Evolutionary conservation across 2,888 invertebrate species (phyloP).

Genomic region (Bruchidius siliquastri): DNA sequence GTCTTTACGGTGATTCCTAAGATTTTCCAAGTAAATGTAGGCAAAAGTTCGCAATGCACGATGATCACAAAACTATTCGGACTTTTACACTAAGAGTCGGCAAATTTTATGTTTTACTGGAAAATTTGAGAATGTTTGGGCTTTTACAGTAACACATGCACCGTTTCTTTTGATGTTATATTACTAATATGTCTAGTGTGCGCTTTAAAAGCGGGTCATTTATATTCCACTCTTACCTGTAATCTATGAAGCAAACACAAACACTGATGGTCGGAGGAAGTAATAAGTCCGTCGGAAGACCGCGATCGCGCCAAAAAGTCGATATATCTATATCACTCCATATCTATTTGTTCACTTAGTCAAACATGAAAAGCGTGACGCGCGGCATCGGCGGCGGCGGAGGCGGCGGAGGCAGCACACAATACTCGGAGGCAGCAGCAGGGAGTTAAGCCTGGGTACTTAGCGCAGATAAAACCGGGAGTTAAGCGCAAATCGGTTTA

Average conservation of each 20-base stretch:
- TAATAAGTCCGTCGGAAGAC: neutral
- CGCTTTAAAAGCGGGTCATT: no score
- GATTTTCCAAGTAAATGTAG: no score
- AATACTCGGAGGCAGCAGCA: neutral
- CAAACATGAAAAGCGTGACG: conserved; percentile 41
- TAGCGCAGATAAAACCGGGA: conserved; percentile 50
- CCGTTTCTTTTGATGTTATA: no score
- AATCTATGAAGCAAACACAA: neutral
- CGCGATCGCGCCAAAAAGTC: conserved; percentile 21
- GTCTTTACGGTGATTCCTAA: no score
- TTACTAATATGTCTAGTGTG: no score
- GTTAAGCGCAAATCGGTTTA: conserved; percentile 51
- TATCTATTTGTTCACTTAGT: conserved; percentile 50
- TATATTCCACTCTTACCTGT: no score
- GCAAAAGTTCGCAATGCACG: no score
- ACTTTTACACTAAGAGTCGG: no score
- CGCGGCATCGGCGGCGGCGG: conserved; percentile 25
- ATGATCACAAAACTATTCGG: no score
- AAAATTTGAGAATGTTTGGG: no score
- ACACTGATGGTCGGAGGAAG: neutral
- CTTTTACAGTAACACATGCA: no score
- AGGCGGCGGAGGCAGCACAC: neutral
- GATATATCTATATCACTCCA: conserved; percentile 50
- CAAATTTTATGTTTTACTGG: no score
- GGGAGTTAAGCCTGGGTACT: conserved; percentile 49